These are phyloP conservation scores for Delichon dasypus DNA, from an alignment of 2,797 vertebrate species.

Conservation along the genomic window DNA sequence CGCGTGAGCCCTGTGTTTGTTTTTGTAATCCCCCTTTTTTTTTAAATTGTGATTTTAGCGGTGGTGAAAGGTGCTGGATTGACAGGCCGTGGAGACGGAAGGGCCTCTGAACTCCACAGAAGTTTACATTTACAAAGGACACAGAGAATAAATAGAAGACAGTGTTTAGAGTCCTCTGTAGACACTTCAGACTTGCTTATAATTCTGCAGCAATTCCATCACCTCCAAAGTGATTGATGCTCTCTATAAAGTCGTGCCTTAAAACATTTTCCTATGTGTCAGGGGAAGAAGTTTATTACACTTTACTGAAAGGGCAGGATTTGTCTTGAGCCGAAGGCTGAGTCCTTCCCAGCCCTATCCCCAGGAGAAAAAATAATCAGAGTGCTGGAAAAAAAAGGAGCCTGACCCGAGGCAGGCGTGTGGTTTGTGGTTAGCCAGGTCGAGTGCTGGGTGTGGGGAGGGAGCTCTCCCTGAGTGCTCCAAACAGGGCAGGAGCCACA, in stretches of 20 bases:
- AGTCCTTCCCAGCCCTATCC: constrained; percentile 18
- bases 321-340: constrained; percentile 4
- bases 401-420: background rate
- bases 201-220: constrained; percentile 69
- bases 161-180: constrained; percentile 73
- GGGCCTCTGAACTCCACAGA: constrained; percentile 53
- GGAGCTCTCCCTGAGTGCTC: background rate
- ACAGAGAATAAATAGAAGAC: constrained; percentile 71
- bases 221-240: constrained; percentile 65
- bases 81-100: constrained; percentile 62
- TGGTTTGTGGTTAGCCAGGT: background rate
- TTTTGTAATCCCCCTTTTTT: constrained; percentile 59
- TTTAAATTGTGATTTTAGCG: constrained; percentile 59
- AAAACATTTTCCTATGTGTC: constrained; percentile 64
- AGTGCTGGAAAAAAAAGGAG: constrained; percentile 12
- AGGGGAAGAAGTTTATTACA: constrained; percentile 56
- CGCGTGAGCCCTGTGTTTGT: constrained; percentile 38
- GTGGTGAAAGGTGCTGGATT: constrained; percentile 67
- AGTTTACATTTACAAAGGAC: constrained; percentile 73
- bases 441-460: background rate
- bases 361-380: background rate
- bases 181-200: constrained; percentile 74
- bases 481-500: background rate
- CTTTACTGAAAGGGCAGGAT: constrained; percentile 44
- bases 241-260: constrained; percentile 66